Conservation (phyloP, 2,113 vertebrate genomes). For the Gila orcuttii region DNA sequence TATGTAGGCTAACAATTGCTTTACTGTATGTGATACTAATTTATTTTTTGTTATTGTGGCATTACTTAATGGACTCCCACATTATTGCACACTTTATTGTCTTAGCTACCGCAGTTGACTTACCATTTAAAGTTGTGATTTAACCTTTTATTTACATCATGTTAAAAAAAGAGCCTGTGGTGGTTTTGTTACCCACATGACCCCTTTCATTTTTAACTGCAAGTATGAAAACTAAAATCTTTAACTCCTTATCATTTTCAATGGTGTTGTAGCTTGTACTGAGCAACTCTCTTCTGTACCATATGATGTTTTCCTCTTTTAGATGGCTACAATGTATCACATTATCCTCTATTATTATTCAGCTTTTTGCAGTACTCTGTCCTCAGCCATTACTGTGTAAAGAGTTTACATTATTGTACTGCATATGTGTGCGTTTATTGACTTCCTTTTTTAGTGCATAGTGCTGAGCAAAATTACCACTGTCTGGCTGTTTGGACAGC, state of each 20-base stretch:
- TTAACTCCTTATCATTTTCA: background rate
- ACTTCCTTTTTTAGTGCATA: background rate
- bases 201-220: background rate
- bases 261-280: background rate
- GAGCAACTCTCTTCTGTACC: background rate
- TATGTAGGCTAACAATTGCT: background rate
- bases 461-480: constrained; percentile 3
- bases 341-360: constrained; percentile 36
- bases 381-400: constrained; percentile 15
- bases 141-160: background rate
- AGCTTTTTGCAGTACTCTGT: background rate
- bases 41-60: background rate
- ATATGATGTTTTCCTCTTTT: background rate
- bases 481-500: background rate
- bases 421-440: constrained; percentile 5
- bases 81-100: background rate
- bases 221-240: background rate
- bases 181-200: background rate
- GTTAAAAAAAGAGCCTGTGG: background rate
- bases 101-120: background rate
- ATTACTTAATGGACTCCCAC: background rate
- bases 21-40: background rate
- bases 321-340: constrained; percentile 1
- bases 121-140: background rate
- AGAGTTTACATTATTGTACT: constrained; percentile 29